Percentiles rank a stretch among this genome's conserved stretches.
phyloP scores from a whole-genome alignment of 2,113 vertebrate species.

The Periophthalmodon schlosseri region DNA sequence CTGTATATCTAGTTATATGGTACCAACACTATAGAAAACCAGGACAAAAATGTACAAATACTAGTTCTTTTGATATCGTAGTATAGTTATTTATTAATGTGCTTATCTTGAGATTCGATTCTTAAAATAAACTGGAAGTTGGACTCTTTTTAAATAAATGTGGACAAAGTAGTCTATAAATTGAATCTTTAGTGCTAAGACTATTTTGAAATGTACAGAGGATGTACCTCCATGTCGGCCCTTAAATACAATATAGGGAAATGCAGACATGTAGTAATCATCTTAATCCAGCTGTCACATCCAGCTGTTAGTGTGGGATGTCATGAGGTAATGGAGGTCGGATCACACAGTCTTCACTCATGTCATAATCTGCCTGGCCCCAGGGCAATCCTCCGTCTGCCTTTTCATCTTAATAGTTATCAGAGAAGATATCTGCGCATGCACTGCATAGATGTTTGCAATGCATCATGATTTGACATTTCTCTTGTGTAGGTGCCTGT shows the following conservation, averaged over 20 bases:
- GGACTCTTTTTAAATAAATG: neutral
- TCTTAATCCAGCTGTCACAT: conserved; percentile 16
- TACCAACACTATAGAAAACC: no score
- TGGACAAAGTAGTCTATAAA: neutral
- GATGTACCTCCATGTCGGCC: conserved; percentile 1
- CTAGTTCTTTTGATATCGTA: no score
- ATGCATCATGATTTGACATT: conserved; percentile 47
- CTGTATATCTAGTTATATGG: no score
- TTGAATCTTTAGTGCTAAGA: neutral
- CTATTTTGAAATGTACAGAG: neutral
- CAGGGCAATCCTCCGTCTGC: conserved; percentile 38
- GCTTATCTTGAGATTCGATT: no score
- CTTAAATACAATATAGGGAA: neutral
- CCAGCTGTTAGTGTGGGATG: conserved; percentile 16
- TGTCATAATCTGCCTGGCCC: conserved; percentile 39
- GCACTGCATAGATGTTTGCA: conserved; percentile 38
- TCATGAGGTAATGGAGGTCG: conserved; percentile 29
- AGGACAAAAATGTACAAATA: no score
- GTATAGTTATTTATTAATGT: no score
- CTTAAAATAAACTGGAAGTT: no score
- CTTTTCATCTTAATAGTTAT: conserved; percentile 47
- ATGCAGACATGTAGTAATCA: conserved; percentile 9
- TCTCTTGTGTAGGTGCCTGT: conserved; percentile 49
- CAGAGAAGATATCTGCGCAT: conserved; percentile 32
- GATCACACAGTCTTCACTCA: conserved; percentile 19